phyloP scores from a whole-genome alignment of 92 coral and sea anemone species.

The Zoanthus sansibaricus region DNA sequence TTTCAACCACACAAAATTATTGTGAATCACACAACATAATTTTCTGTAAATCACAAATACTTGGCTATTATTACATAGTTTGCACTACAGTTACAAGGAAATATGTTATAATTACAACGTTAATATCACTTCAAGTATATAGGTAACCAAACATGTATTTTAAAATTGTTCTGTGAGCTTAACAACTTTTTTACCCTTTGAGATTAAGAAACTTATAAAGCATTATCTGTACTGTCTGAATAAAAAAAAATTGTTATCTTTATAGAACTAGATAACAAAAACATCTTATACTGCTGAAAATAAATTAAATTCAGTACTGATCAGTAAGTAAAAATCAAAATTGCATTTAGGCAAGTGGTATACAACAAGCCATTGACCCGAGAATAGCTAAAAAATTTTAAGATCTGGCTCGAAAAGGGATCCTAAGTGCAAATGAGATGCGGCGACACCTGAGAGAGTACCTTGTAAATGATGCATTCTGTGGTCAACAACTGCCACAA shows the following conservation, averaged over 20 bases:
- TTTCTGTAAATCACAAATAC: background rate
- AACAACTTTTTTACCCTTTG: background rate
- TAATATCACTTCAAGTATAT: background rate
- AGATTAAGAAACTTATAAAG: background rate
- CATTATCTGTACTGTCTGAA: background rate
- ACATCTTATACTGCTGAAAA: slow-evolving; percentile 7
- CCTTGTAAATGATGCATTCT: slow-evolving; percentile 32
- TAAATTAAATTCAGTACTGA: background rate
- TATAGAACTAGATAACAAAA: background rate
- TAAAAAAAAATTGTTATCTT: background rate
- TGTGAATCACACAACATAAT: background rate
- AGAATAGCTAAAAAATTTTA: slow-evolving; percentile 2
- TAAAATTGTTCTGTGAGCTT: background rate
- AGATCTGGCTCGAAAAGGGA: slow-evolving; percentile 5
- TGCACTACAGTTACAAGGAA: background rate
- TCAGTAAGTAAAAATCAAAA: background rate
- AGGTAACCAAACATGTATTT: background rate
- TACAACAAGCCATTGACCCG: slow-evolving; percentile 1
- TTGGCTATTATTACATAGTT: background rate
- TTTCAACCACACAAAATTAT: background rate
- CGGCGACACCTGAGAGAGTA: slow-evolving; percentile 48
- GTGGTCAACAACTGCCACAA: slow-evolving; percentile 49
- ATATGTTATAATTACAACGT: background rate
- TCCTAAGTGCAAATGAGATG: slow-evolving; percentile 43
- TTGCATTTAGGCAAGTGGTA: slow-evolving; percentile 20